Evolutionary conservation across 2,888 invertebrate genomes (phyloP).

Genomic region (Polymixis flavicincta): DNA sequence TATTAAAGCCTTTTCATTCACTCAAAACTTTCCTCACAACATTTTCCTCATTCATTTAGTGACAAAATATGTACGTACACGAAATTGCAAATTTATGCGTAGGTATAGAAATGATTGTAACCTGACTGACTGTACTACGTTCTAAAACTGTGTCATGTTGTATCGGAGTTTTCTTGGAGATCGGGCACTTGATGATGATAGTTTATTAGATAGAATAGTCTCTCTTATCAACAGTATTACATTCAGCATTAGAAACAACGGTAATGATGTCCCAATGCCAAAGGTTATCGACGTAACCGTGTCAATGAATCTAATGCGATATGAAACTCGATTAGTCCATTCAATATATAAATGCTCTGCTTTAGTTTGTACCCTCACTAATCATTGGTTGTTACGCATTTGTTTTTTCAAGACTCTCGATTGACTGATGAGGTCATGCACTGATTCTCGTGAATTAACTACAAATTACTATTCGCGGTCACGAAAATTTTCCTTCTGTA

Average conservation of each 20-base stretch:
- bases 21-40: too few relatives aligned
- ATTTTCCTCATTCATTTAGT: neutral
- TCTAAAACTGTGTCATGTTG: neutral
- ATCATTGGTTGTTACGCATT: constrained; percentile 72
- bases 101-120: neutral
- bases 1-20: too few relatives aligned
- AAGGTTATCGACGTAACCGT: constrained; percentile 70
- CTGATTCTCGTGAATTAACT: constrained; percentile 61
- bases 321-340: constrained; percentile 60
- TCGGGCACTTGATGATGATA: too few relatives aligned
- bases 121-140: neutral
- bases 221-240: constrained; percentile 7
- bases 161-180: neutral
- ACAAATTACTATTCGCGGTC: constrained; percentile 61
- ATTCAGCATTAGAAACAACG: constrained; percentile 35
- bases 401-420: constrained; percentile 69
- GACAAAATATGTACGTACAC: too few relatives aligned
- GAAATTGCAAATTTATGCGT: neutral
- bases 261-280: constrained; percentile 62
- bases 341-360: constrained; percentile 65
- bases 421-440: constrained; percentile 73
- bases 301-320: constrained; percentile 65
- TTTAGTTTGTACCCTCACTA: constrained; percentile 67
- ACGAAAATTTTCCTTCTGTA: constrained; percentile 28
- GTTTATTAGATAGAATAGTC: neutral